phyloP scores from a whole-genome alignment of 2,888 invertebrate species.

The Parnassius apollo region DNA sequence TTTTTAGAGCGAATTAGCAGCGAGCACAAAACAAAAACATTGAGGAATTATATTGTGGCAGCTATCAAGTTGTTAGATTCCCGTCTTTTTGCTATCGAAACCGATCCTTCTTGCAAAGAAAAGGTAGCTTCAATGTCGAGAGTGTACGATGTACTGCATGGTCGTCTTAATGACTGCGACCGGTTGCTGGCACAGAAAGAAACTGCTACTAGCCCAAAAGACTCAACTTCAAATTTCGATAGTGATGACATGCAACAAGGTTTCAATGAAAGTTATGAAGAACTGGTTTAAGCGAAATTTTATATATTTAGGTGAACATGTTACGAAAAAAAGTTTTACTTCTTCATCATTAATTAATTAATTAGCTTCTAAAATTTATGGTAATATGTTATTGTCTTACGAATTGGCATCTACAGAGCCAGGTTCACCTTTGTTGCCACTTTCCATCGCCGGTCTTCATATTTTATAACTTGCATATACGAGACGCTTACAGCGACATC shows the following conservation, averaged over 20 bases:
- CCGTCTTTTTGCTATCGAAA: constrained; percentile 74
- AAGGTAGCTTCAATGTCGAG: constrained; percentile 76
- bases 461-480: too few relatives aligned
- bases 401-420: too few relatives aligned
- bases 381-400: too few relatives aligned
- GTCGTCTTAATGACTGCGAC: constrained; percentile 69
- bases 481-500: too few relatives aligned
- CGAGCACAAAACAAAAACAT: constrained; percentile 74
- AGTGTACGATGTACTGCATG: constrained; percentile 72
- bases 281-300: constrained; percentile 48
- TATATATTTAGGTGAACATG: not conserved
- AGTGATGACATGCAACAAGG: constrained; percentile 63
- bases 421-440: too few relatives aligned
- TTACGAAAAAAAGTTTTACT: not conserved
- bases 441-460: too few relatives aligned
- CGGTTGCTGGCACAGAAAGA: constrained; percentile 65
- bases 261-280: constrained; percentile 66
- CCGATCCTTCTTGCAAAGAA: constrained; percentile 74
- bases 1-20: constrained; percentile 72
- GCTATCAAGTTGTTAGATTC: constrained; percentile 76
- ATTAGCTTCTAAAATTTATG: too few relatives aligned
- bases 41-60: constrained; percentile 75
- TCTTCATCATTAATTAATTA: not conserved
- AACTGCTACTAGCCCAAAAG: constrained; percentile 44
- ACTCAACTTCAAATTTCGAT: constrained; percentile 50